These are phyloP conservation scores for Geodia barretti DNA, from an alignment of 37 sponge, comb jelly and placozoan species.

Conservation along the genomic window DNA sequence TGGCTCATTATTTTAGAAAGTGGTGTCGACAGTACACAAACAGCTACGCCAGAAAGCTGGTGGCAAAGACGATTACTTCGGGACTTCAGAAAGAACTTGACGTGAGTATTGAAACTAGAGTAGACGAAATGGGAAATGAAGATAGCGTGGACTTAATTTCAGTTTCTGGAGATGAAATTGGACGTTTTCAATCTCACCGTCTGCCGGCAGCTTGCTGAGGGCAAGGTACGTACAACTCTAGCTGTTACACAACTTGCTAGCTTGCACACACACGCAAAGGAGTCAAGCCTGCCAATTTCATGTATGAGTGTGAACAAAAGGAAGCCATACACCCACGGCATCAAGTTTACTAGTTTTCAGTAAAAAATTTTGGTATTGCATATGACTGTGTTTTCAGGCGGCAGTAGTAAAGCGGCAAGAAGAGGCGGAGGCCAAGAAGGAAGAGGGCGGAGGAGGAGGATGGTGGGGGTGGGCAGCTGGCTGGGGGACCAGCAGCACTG, in stretches of 20 bases:
- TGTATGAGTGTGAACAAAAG: too few relatives aligned
- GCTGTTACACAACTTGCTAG: too few relatives aligned
- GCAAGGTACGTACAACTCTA: slow-evolving; percentile 38
- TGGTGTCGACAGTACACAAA: slow-evolving; percentile 36
- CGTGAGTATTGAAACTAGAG: too few relatives aligned
- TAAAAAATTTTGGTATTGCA: too few relatives aligned
- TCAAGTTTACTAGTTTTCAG: too few relatives aligned
- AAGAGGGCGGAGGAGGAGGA: background rate
- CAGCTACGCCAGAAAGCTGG: slow-evolving; percentile 55
- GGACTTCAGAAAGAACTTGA: slow-evolving; percentile 37
- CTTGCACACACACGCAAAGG: too few relatives aligned
- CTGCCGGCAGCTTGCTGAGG: slow-evolving; percentile 64
- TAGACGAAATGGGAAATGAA: too few relatives aligned
- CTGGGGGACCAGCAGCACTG: slow-evolving; percentile 18
- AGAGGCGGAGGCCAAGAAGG: slow-evolving; percentile 10
- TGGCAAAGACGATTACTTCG: slow-evolving; percentile 18
- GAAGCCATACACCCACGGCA: too few relatives aligned
- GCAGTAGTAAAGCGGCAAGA: too few relatives aligned
- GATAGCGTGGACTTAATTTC: background rate
- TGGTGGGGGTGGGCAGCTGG: slow-evolving; percentile 39
- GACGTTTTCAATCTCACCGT: slow-evolving; percentile 72
- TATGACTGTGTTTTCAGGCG: background rate
- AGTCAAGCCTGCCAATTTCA: too few relatives aligned
- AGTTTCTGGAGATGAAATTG: slow-evolving; percentile 64
- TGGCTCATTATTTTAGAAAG: slow-evolving; percentile 7